Evolutionary conservation across 2,797 vertebrate species (phyloP).

Genomic region (Iguana delicatissima): DNA sequence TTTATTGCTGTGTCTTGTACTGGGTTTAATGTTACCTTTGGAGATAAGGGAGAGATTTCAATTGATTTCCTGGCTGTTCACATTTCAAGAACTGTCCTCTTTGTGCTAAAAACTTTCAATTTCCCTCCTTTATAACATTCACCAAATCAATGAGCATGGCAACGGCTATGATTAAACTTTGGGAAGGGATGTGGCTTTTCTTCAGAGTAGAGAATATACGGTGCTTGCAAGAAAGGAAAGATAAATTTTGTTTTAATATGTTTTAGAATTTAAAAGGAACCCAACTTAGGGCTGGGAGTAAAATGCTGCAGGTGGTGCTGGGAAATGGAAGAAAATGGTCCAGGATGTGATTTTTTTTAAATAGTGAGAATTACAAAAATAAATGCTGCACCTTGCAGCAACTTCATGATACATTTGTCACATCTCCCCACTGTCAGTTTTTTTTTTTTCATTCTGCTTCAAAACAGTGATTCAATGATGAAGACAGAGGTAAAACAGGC

Average conservation of each 20-base stretch:
- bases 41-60: constrained; percentile 5
- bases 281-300: too few species aligned
- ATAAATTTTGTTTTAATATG: too few species aligned
- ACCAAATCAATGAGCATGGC: constrained; percentile 1
- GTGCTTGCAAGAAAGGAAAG: too few species aligned
- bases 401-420: too few species aligned
- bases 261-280: too few species aligned
- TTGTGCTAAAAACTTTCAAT: constrained; percentile 2
- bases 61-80: neutral
- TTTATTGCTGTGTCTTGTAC: neutral
- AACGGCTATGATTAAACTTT: constrained; percentile 21
- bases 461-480: neutral
- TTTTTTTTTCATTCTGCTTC: neutral
- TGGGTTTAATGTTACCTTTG: neutral
- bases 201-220: neutral
- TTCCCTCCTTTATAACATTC: neutral
- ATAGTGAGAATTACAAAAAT: too few species aligned
- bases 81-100: neutral
- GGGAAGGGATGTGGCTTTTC: neutral
- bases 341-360: too few species aligned
- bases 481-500: neutral
- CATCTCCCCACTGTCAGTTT: too few species aligned
- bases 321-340: too few species aligned
- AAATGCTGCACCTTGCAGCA: too few species aligned
- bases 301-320: too few species aligned